Conservation (phyloP, 2,888 invertebrate genomes). For the Idaea dimidiata region DNA sequence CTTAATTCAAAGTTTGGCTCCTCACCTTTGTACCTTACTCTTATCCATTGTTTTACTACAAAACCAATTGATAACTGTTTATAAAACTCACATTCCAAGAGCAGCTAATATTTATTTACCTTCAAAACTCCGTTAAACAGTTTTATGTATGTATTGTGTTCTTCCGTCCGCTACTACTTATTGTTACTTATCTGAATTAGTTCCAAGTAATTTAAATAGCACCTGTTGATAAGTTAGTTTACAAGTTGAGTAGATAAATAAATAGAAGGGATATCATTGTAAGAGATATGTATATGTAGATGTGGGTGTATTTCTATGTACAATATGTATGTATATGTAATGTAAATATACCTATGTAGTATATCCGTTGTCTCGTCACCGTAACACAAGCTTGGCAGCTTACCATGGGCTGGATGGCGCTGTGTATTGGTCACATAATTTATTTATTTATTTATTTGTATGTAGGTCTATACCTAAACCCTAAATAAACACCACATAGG, state of each 20-base stretch:
- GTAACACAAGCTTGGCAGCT: no score
- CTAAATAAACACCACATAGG: no score
- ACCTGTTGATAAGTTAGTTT: neutral
- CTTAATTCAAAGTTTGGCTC: neutral
- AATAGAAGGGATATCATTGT: neutral
- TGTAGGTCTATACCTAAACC: no score
- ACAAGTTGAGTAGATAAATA: neutral
- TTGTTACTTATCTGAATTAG: neutral
- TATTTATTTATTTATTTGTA: no score
- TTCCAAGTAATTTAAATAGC: neutral
- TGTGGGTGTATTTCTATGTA: no score
- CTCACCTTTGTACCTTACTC: neutral
- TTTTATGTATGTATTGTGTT: neutral
- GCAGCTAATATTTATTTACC: conserved; percentile 1
- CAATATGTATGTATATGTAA: no score
- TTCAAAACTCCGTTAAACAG: neutral
- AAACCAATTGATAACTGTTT: neutral
- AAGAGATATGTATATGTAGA: neutral
- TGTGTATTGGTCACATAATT: no score
- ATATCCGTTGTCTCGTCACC: no score
- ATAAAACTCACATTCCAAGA: neutral
- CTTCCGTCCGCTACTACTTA: neutral
- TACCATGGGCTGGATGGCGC: no score
- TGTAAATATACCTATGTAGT: no score
- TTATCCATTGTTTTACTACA: neutral